Conservation (phyloP, 2,113 vertebrate genomes). For the Rattus rattus region DNA sequence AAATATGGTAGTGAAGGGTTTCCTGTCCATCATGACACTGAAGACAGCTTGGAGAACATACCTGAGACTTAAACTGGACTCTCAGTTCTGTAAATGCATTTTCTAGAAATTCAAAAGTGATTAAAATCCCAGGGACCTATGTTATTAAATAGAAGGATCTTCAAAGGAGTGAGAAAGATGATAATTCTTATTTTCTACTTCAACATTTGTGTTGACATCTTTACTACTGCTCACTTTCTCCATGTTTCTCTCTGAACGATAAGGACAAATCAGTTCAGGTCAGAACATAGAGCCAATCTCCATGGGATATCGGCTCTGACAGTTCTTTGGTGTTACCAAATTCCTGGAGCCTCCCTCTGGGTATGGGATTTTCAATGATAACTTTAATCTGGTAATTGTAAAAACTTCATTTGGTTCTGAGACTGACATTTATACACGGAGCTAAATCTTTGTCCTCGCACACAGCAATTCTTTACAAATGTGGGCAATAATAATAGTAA, state of each 20-base stretch:
- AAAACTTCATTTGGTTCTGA: background rate
- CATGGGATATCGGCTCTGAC: background rate
- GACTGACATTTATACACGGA: background rate
- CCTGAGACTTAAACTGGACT: background rate
- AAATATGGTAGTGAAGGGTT: background rate
- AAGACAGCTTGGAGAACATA: background rate
- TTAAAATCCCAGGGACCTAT: background rate
- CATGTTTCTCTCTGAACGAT: background rate
- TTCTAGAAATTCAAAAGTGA: constrained; percentile 14
- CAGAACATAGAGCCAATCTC: background rate
- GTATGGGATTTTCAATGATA: background rate
- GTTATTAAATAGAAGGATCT: background rate
- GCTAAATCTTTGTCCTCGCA: background rate
- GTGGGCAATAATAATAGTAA: background rate
- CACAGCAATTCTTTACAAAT: background rate
- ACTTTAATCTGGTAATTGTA: background rate
- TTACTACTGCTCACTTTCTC: background rate
- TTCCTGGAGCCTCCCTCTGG: background rate
- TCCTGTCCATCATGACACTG: background rate
- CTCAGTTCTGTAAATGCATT: background rate
- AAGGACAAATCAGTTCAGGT: background rate
- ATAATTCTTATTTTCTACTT: background rate
- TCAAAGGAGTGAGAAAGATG: background rate
- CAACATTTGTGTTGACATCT: background rate
- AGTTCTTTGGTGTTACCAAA: background rate